phyloP scores from a whole-genome alignment of 2,797 vertebrate genomes.

The Hyperoplus immaculatus region DNA sequence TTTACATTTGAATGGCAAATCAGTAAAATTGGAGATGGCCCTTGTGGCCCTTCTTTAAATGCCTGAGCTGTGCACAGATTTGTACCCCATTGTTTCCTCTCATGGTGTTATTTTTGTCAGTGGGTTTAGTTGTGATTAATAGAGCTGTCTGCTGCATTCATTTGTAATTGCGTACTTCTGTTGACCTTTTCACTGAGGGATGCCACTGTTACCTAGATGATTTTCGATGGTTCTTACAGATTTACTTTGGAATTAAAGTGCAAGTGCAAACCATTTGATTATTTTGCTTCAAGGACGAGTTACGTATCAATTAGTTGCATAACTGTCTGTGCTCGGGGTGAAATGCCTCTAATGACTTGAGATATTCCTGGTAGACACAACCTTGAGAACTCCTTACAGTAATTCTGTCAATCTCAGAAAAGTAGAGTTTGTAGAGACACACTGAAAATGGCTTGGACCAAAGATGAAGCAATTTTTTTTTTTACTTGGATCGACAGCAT shows the following conservation, averaged over 20 bases:
- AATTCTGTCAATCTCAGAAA: not conserved
- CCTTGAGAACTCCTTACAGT: not conserved
- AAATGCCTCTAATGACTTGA: too few species aligned
- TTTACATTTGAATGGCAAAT: slow-evolving; percentile 38
- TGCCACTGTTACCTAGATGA: not conserved
- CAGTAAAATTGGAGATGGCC: slow-evolving; percentile 16
- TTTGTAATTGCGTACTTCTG: not conserved
- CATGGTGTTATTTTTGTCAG: not conserved
- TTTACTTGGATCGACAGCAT: too few species aligned
- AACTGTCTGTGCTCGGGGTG: not conserved
- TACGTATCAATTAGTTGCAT: too few species aligned
- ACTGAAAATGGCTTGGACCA: not conserved
- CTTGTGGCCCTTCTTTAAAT: not conserved
- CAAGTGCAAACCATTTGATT: not conserved
- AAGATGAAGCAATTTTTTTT: too few species aligned
- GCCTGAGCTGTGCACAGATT: slow-evolving; percentile 5
- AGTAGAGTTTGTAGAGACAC: not conserved
- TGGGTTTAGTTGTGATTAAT: not conserved
- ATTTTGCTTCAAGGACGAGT: not conserved
- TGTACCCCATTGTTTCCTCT: not conserved
- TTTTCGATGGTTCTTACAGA: not conserved
- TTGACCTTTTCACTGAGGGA: not conserved
- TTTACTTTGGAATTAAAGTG: not conserved
- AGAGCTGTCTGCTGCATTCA: not conserved
- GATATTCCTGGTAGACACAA: not conserved